A percentile compares a stretch with the other conserved stretches of the same genome.
Evolutionary conservation across 2,113 vertebrate genomes (phyloP).

Genomic region (Archilochus colubris): DNA sequence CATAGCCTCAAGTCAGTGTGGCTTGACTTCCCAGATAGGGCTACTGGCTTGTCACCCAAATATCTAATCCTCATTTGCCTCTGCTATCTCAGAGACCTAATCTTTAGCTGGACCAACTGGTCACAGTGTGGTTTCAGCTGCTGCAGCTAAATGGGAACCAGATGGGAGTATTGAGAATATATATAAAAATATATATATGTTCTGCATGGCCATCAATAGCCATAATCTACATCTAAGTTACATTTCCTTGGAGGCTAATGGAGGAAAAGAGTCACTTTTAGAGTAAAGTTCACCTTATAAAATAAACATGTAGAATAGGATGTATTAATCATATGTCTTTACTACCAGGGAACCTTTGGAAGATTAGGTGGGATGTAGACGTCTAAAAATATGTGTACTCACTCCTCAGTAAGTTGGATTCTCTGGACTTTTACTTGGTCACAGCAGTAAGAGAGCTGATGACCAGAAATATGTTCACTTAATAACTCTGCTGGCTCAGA

Average conservation of each 20-base stretch:
- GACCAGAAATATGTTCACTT: not conserved
- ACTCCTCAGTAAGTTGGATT: not conserved
- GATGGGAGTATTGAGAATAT: fast-evolving
- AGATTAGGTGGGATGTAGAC: not conserved
- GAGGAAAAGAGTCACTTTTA: not conserved
- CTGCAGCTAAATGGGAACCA: not conserved
- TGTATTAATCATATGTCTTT: not conserved
- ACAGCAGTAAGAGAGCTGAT: not conserved
- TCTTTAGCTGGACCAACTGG: not conserved
- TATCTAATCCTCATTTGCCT: not conserved
- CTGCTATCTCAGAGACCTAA: not conserved
- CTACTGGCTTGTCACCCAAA: not conserved
- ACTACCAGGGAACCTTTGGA: not conserved
- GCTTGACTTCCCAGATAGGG: not conserved
- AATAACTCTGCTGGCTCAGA: not conserved
- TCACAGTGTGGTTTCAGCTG: not conserved
- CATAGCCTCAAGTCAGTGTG: not conserved
- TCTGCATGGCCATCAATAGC: not conserved
- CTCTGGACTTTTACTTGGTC: not conserved
- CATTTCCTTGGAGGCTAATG: not conserved
- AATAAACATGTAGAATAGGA: not conserved
- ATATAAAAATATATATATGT: fast-evolving
- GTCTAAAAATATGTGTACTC: not conserved
- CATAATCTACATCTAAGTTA: not conserved
- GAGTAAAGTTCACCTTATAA: not conserved